A percentile compares a stretch with the other conserved stretches of the same genome.
Conservation (phyloP, 2,888 invertebrate species). For the Tridacna crocea region DNA sequence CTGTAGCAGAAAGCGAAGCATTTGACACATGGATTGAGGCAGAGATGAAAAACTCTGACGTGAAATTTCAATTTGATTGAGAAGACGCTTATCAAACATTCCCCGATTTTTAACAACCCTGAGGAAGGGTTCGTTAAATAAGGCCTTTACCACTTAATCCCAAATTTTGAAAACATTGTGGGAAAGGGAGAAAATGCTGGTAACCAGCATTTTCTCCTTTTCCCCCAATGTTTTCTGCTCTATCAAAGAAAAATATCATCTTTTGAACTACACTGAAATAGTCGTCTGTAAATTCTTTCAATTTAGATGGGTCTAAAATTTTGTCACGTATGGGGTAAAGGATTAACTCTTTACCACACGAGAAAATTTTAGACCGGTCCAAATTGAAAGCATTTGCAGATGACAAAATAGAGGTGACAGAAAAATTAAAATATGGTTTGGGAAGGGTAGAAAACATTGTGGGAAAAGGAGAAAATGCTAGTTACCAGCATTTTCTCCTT, state of each 20-base stretch:
- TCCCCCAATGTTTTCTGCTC: too few relatives aligned
- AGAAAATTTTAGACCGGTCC: neutral
- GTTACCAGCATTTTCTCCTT: conserved; percentile 11
- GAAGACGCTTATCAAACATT: neutral
- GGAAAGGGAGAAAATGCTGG: too few relatives aligned
- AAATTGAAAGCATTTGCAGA: neutral
- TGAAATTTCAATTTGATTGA: neutral
- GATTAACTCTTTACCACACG: neutral
- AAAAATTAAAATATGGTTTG: neutral
- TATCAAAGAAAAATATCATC: too few relatives aligned
- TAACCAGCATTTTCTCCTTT: too few relatives aligned
- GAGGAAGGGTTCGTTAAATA: neutral
- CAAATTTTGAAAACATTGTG: too few relatives aligned
- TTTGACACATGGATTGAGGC: conserved; percentile 6
- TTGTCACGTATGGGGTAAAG: too few relatives aligned
- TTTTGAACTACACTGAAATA: too few relatives aligned
- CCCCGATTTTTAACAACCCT: neutral
- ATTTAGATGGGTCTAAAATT: too few relatives aligned
- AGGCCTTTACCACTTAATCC: neutral
- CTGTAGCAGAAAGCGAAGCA: neutral
- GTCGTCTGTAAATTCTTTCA: too few relatives aligned
- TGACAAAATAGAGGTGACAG: neutral
- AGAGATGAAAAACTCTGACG: neutral
- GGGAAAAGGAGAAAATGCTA: conserved; percentile 3
- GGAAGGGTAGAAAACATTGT: neutral